Conservation (phyloP, 2,113 vertebrate genomes). For the Sinosuthora webbiana region DNA sequence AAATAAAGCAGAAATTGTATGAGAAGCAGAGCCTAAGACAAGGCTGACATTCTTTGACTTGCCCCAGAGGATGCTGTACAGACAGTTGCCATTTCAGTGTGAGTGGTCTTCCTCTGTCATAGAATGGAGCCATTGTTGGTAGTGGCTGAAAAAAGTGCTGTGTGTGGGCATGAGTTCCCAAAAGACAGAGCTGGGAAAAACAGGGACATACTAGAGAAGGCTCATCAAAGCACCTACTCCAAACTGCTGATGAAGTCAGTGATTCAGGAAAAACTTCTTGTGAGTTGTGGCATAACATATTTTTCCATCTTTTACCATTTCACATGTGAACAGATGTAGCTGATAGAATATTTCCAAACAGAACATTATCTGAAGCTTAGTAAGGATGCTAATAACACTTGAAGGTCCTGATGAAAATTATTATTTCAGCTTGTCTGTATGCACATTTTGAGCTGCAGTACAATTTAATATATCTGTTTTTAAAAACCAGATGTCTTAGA, state of each 20-base stretch:
- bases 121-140: conserved; percentile 46
- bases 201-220: not conserved
- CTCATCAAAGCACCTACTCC: not conserved
- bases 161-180: not conserved
- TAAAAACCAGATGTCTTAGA: not conserved
- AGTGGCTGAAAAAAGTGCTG: not conserved
- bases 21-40: conserved; percentile 9
- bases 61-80: conserved; percentile 54
- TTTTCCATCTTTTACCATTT: not conserved
- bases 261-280: not conserved
- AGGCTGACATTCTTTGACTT: conserved; percentile 29
- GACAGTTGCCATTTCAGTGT: conserved; percentile 49
- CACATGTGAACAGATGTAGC: not conserved
- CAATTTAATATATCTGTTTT: not conserved
- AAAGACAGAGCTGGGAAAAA: not conserved
- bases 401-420: not conserved
- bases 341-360: not conserved
- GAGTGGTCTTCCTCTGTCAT: conserved; percentile 8
- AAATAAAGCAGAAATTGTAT: conserved; percentile 17
- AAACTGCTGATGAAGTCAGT: not conserved
- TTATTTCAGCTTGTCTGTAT: not conserved
- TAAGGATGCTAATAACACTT: not conserved
- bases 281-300: not conserved
- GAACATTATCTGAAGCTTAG: not conserved
- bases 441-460: not conserved